Percentiles rank a stretch among this genome's conserved stretches.
Conservation (phyloP, 2,797 vertebrate genomes). For the Spea hammondii region DNA sequence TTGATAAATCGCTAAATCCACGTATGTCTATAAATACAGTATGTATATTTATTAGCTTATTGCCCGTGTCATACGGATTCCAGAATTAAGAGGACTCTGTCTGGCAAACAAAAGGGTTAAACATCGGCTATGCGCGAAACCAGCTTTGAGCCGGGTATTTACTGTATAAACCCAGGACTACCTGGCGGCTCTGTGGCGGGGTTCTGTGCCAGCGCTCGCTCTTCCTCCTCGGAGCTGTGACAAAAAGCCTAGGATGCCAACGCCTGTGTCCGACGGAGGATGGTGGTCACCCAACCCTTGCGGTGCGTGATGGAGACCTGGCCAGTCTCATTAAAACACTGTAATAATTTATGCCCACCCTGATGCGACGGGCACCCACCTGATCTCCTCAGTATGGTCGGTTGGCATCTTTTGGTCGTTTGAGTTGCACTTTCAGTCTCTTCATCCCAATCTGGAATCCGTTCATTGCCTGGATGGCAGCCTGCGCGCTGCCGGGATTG, state of each 20-base stretch:
- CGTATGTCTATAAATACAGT: no score
- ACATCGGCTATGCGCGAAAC: no score
- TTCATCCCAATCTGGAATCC: slow-evolving; percentile 98
- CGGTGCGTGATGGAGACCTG: background rate
- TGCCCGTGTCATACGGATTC: background rate
- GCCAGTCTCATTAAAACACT: no score
- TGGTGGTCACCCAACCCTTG: background rate
- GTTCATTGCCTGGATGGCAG: slow-evolving; percentile 98
- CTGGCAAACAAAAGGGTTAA: no score
- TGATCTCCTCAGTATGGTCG: slow-evolving; percentile 80
- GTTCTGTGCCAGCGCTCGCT: no score
- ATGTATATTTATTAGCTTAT: slow-evolving; percentile 16
- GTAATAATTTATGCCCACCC: background rate
- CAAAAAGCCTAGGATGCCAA: no score
- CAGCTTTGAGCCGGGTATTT: no score
- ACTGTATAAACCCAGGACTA: no score
- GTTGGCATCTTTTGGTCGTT: slow-evolving; percentile 95
- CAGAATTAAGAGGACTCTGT: background rate
- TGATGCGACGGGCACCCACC: slow-evolving; percentile 57
- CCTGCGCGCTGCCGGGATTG: slow-evolving; percentile 94
- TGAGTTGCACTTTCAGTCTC: slow-evolving; percentile 95
- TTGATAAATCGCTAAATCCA: no score
- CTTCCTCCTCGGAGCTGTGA: no score
- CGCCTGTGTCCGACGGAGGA: background rate
- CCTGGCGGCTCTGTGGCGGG: no score